A percentile compares a stretch with the other conserved stretches of the same genome.
phyloP scores from a whole-genome alignment of 1,140 invertebrate genomes.

The Hirudo medicinalis region DNA sequence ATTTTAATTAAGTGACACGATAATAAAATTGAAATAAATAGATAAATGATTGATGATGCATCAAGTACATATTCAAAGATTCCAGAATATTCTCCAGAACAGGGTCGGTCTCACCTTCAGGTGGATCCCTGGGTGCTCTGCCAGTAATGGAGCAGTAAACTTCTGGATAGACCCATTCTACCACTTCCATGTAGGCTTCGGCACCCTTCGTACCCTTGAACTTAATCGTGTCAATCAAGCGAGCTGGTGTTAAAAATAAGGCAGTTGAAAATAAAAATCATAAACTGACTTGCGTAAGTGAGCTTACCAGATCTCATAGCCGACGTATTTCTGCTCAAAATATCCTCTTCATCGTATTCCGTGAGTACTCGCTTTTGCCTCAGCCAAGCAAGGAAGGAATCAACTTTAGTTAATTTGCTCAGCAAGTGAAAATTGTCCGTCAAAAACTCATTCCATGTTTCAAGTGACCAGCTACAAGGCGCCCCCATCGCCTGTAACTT shows the following conservation, averaged over 20 bases:
- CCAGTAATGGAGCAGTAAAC: constrained; percentile 9
- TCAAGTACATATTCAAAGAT: too few relatives aligned
- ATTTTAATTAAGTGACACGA: too few relatives aligned
- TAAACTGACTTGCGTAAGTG: neutral
- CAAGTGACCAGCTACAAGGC: too few relatives aligned
- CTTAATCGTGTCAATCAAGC: constrained; percentile 12
- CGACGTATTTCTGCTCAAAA: neutral
- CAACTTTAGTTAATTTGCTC: neutral
- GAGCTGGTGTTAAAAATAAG: neutral
- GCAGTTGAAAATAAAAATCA: neutral
- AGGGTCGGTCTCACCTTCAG: neutral
- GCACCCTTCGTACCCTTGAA: neutral
- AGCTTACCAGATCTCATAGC: neutral
- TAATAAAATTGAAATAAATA: neutral
- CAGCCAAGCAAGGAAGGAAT: constrained; percentile 5
- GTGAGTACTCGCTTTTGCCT: neutral
- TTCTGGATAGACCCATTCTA: constrained; percentile 14
- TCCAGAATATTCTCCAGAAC: neutral
- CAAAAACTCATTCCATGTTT: neutral
- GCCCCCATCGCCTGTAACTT: too few relatives aligned
- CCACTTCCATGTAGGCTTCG: constrained; percentile 15
- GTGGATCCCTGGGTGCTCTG: constrained; percentile 1
- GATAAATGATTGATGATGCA: neutral
- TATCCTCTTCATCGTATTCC: neutral
- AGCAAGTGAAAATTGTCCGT: constrained; percentile 6